Base-by-base conservation (phyloP, 2,113 vertebrate genomes). In the Dunckerocampus dactyliophorus region DNA sequence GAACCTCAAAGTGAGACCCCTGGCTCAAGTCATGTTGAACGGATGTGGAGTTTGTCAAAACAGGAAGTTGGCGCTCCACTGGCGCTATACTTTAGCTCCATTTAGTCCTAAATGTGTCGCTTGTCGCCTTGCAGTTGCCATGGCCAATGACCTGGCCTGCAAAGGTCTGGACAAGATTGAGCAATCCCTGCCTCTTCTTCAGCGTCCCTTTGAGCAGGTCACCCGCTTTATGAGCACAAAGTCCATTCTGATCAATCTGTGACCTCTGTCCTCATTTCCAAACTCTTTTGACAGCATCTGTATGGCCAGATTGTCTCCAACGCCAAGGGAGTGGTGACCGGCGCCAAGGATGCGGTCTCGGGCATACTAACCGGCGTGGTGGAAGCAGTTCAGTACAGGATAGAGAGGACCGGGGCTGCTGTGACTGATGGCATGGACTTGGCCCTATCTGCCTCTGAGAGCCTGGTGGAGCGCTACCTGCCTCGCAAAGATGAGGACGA, bases 101-200 rank as follows among this genome's bases (percentile, higher is more conserved):
- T 0, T 20, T 9, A 49, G 8, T 49, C 14, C 16, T 9, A 17
- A 47, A n/a, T 21, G 13, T 22, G 6, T 50, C 20, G 3, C 14
- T 69, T 4, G 22, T 46, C n/a, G 48, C 11, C 28, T 42, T 34
- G 1, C 69, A 92, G 96, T 98, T 89, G 88, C 91, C 8, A 75
- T 92, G 76, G 95, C 93, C 82, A 99, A 97, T 69, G 88, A 80
- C 71, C 91, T 95, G 77, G 95, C 95, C 0, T 98, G 95, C 61
- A 92, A 93, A 80, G 92, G 94, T 71, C 84, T 99, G 65, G 95
- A 99, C 87, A 93, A 83, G 85, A 93, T 98, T 51, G 95, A 98
- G 88, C 92, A 92, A 79, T 93, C 85, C 14, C 76, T 97, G 67
- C 96, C 95, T 21, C 92, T 98, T 69, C 88, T 98, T 50, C 93